Conservation (phyloP, 2,888 invertebrate species). For the Malthinus seriepunctatus region DNA sequence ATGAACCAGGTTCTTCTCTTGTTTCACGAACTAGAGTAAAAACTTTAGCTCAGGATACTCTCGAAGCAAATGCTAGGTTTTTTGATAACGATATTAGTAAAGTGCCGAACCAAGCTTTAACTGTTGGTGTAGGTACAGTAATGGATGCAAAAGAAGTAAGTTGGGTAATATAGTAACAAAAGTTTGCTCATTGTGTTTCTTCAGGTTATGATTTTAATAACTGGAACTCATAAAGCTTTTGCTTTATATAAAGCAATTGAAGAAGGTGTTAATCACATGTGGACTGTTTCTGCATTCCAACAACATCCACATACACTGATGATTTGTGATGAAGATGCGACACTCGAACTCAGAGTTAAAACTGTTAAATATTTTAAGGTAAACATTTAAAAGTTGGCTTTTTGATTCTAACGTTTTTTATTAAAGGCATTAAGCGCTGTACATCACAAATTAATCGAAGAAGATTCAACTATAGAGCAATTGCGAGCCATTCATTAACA, state of each 20-base stretch:
- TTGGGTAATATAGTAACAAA: no score
- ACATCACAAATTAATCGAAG: slow-evolving; percentile 81
- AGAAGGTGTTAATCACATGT: slow-evolving; percentile 99
- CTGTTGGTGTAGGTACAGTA: slow-evolving; percentile 98
- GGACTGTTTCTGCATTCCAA: slow-evolving; percentile 99
- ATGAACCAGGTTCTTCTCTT: slow-evolving; percentile 97
- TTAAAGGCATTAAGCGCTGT: slow-evolving; percentile 80
- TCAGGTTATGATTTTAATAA: slow-evolving; percentile 95
- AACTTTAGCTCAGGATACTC: slow-evolving; percentile 94
- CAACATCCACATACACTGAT: slow-evolving; percentile 91
- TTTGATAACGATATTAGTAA: slow-evolving; percentile 92
- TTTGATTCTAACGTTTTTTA: slow-evolving; percentile 27
- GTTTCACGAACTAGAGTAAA: slow-evolving; percentile 95
- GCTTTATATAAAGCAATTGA: slow-evolving; percentile 98
- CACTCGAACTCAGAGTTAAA: slow-evolving; percentile 93
- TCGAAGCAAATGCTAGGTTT: slow-evolving; percentile 96
- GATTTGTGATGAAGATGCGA: slow-evolving; percentile 97
- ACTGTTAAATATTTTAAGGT: slow-evolving; percentile 96
- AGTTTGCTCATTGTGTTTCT: slow-evolving; percentile 23
- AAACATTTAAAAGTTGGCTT: neutral
- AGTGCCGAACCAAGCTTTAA: slow-evolving; percentile 94
- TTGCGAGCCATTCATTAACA: slow-evolving; percentile 51
- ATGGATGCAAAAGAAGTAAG: slow-evolving; percentile 96
- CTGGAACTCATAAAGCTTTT: slow-evolving; percentile 94
- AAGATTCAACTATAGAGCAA: slow-evolving; percentile 53